Evolutionary conservation across 2,888 invertebrate species (phyloP).

Genomic region (Tryphoninae sp.): DNA sequence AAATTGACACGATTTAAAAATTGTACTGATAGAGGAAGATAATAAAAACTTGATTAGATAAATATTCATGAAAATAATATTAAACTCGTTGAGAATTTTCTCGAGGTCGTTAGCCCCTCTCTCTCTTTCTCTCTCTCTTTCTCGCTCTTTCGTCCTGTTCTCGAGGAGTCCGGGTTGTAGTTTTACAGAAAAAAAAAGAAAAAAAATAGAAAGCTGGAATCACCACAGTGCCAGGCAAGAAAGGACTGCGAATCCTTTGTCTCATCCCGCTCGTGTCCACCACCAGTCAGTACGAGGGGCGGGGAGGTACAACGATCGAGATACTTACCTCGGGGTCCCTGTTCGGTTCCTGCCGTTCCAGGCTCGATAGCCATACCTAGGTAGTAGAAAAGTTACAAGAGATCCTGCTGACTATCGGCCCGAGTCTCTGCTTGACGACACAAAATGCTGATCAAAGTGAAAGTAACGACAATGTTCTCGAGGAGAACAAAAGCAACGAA

Average conservation of each 20-base stretch:
- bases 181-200: conserved; percentile 27
- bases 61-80: background rate
- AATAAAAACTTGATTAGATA: background rate
- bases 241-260: conserved; percentile 62
- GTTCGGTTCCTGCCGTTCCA: conserved; percentile 7
- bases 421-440: conserved; percentile 35
- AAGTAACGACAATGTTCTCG: conserved; percentile 26
- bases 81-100: conserved; percentile 34
- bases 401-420: conserved; percentile 13
- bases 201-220: conserved; percentile 50
- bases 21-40: background rate
- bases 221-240: conserved; percentile 22
- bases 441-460: conserved; percentile 36
- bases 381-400: background rate
- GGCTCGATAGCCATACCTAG: background rate
- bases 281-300: background rate
- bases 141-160: conserved; percentile 36
- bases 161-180: conserved; percentile 37
- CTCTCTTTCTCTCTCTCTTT: conserved; percentile 24
- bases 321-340: conserved; percentile 22
- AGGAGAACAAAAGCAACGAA: background rate
- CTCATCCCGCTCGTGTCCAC: conserved; percentile 51
- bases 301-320: conserved; percentile 35
- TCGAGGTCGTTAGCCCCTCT: conserved; percentile 56
- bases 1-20: background rate